These are phyloP conservation scores for Adoxophyes honmai DNA, from an alignment of 1,140 invertebrate species.

Conservation along the genomic window DNA sequence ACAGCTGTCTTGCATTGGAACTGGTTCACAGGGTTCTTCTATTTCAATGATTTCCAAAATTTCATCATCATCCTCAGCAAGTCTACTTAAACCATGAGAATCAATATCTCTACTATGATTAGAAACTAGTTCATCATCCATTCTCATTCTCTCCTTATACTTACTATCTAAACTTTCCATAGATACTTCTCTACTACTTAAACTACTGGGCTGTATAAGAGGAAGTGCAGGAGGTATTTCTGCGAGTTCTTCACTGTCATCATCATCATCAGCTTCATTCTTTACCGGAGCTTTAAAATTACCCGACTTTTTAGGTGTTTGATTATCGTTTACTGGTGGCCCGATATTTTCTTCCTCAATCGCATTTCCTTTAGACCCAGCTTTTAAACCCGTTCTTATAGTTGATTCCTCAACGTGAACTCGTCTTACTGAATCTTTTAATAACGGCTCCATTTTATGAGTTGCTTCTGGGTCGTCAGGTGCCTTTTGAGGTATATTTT, in stretches of 20 bases:
- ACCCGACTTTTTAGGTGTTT: slow-evolving; percentile 33
- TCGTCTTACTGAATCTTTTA: slow-evolving; percentile 69
- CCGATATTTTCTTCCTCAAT: slow-evolving; percentile 74
- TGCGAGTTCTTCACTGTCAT: slow-evolving; percentile 84
- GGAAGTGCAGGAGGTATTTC: slow-evolving; percentile 87
- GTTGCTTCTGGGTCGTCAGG: slow-evolving; percentile 75
- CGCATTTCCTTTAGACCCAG: slow-evolving; percentile 62
- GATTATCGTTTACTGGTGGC: slow-evolving; percentile 36
- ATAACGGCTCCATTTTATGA: slow-evolving; percentile 72
- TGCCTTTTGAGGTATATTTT: slow-evolving; percentile 81
- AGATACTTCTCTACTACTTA: slow-evolving; percentile 87
- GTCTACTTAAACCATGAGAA: slow-evolving; percentile 67
- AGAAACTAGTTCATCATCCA: slow-evolving; percentile 75
- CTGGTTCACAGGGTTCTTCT: slow-evolving; percentile 86
- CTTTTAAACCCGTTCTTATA: slow-evolving; percentile 78
- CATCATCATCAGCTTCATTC: slow-evolving; percentile 80
- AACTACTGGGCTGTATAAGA: slow-evolving; percentile 81
- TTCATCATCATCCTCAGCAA: slow-evolving; percentile 80
- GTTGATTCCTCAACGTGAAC: slow-evolving; percentile 78
- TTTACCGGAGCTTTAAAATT: slow-evolving; percentile 43
- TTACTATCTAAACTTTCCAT: slow-evolving; percentile 86
- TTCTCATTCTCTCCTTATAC: slow-evolving; percentile 80
- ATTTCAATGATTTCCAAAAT: slow-evolving; percentile 90
- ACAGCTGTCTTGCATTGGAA: slow-evolving; percentile 89
- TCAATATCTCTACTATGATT: slow-evolving; percentile 73